Conservation (phyloP, 2,113 vertebrate species). For the Hippolais icterina region DNA sequence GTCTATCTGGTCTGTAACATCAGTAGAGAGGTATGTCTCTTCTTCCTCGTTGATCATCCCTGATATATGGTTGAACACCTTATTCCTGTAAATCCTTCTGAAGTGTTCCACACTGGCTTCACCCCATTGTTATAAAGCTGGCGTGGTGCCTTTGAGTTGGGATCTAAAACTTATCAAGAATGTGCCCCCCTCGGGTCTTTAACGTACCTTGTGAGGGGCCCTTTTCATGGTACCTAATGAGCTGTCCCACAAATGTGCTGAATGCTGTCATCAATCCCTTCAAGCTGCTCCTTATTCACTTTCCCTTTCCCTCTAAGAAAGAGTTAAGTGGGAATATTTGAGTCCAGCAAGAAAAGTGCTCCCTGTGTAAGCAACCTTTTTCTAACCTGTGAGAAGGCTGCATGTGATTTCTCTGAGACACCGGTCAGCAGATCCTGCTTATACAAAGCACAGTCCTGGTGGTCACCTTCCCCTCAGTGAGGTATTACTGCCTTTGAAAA, state of each 20-base stretch:
- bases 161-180: slow-evolving; percentile 57
- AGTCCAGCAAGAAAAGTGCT: background rate
- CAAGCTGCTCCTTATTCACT: slow-evolving; percentile 19
- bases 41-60: slow-evolving; percentile 57
- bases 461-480: background rate
- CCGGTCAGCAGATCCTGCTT: background rate
- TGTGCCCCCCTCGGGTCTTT: slow-evolving; percentile 28
- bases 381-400: background rate
- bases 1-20: slow-evolving; percentile 45
- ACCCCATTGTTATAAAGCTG: slow-evolving; percentile 54
- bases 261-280: background rate
- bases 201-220: slow-evolving; percentile 28
- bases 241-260: slow-evolving; percentile 11
- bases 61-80: slow-evolving; percentile 23
- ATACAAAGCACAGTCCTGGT: background rate
- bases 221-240: slow-evolving; percentile 41
- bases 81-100: slow-evolving; percentile 40
- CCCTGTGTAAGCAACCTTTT: background rate
- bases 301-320: slow-evolving; percentile 3
- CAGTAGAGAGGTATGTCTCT: slow-evolving; percentile 37
- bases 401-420: background rate
- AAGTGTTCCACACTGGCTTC: slow-evolving; percentile 31
- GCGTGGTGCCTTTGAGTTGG: slow-evolving; percentile 36
- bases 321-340: background rate
- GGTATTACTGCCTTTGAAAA: background rate